Evolutionary conservation across 2,113 vertebrate genomes (phyloP), one percentile per base, ranked within the genome.

Genomic region (Microcebus tavaratra): DNA sequence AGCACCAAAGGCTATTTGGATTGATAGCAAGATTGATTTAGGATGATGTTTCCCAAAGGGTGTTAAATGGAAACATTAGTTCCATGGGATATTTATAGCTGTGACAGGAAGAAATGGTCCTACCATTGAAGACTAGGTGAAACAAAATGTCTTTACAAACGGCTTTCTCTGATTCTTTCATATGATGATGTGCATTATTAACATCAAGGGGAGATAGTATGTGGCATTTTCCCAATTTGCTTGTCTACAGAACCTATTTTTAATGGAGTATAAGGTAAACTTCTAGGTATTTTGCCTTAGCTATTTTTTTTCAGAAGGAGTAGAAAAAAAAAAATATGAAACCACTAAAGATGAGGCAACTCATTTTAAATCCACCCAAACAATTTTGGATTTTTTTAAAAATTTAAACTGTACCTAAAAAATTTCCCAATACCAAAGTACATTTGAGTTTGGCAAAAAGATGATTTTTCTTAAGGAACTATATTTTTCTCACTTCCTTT

Each of bases 371-470:
- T 12, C 29, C 50, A 53, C 34, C 20, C 53, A 92, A 48, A 50
- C 0, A 72, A 78, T 76, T 65, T 42, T 61, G 34, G 17, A 27
- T 31, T 36, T 8, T 20, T 53, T 65, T 50, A 34, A 55, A 84
- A 36, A 82, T 76, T 83, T 67, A 78, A 95, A 91, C 1, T 84
- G 29, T 67, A 97, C 72, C 15, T 86, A 23, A 73, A 91, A 57
- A 63, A 53, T 84, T 93, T 8, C 75, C 93, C 8, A 75, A 36
- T 31, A 81, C 15, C 53, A 59, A 91, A 53, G 39, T 34, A 55
- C 39, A 88, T 67, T 85, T 92, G 78, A 92, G 3, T 86, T 92
- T 86, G 86, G 10, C 34, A 96, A 96, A 88, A 81, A 73, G 78
- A 14, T 45, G 39, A 27, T 45, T 75, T 45, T 17, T 55, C 17